Evolutionary conservation across 92 coral and sea anemone species (phyloP), one percentile per base, ranked within the genome.

Genomic region (Galaxea fascicularis): DNA sequence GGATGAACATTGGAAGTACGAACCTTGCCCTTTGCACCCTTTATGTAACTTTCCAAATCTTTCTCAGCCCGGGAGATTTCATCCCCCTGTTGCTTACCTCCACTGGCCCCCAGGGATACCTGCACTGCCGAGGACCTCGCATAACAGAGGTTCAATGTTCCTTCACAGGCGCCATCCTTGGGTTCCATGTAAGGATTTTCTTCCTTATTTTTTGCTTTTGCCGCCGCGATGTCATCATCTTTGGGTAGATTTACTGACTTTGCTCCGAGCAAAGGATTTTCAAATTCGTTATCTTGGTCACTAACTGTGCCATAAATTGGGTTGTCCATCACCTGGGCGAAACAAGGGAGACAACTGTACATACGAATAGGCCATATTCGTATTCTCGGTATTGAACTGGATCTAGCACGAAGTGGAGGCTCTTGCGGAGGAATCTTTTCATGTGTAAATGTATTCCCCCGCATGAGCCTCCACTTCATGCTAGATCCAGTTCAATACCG

Each of bases 1-100:
- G 11, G 67, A 21, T 56, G 77, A 82, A 52, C 78, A 35, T 60
- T 82, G 59, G 86, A 71, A 11, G 86, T 71, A 9, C 86, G 56
- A 4, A 24, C 86, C 45, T 56, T 69, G 22, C 70, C 70, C 20
- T 28, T 41, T 8, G 78, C 78, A 4, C 86, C 70, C 41, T 70
- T 71, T 29, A 82, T 10, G 78, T 82, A 71, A 17, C 46, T n/a
- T 5, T 70, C 57, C 20, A 71, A 20, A 35, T 27, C 68, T 13
- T 70, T 7, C 57, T 58, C 84, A 15, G 82, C 35, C 45, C 0
- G 45, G 24, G 18, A 10, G 26, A 58, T 22, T 52, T 65, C 64
- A 28, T 47, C 59, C 52, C 44, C 73, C 39, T 18, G 73, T 60
- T n/a, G 65, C 4, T 78, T 27, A 66, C 12, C 53, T 27, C 21